Base-by-base conservation (phyloP, 2,113 vertebrate species). In the Xenopus borealis region DNA sequence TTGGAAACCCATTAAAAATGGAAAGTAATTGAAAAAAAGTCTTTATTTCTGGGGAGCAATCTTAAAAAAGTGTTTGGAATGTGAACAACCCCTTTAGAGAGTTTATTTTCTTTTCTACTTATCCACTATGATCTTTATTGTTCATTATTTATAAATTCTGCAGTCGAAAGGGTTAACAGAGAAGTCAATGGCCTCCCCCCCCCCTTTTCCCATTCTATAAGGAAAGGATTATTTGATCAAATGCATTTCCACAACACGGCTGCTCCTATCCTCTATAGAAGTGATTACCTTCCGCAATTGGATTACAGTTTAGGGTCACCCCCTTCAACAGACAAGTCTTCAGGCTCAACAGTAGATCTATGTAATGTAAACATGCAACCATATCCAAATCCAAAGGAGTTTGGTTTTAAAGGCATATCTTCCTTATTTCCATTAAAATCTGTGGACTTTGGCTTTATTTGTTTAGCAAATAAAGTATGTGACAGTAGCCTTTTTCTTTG, bases 301-400 rank as follows among this genome's bases (percentile, higher is more conserved):
- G 50, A 66, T 74, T 74, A 66, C 62, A n/a, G 14, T 66, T 66
- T 63, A 46, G 53, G 52, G 72, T 74, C 50, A 46, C 58, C 61
- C 23, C 46, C 55, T 66, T 46, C 53, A 64, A 18, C 16, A 74
- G 62, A 30, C 5, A 57, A 72, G 62, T 50, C 62, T 72, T 57
- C 23, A 57, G 71, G 62, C 71, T 72, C 33, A 72, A 45, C 23
- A 72, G 61, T 50, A 20, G 27, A 55, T 65, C 14, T 18, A n/a
- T 55, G 61, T 74, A 66, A 74, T 66, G 30, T 66, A 64, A 40
- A 65, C 19, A 44, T 52, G 16, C 53, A 27, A 13, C 7, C 14
- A n/a, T 66, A 19, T 46, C 10, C 6, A 47, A 50, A 65, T 44
- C 9, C 65, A 65, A 45, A 72, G 40, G 44, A 47, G 19, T 19